Evolutionary conservation across 2,113 vertebrate species (phyloP).

Genomic region (Hippocampus zosterae): DNA sequence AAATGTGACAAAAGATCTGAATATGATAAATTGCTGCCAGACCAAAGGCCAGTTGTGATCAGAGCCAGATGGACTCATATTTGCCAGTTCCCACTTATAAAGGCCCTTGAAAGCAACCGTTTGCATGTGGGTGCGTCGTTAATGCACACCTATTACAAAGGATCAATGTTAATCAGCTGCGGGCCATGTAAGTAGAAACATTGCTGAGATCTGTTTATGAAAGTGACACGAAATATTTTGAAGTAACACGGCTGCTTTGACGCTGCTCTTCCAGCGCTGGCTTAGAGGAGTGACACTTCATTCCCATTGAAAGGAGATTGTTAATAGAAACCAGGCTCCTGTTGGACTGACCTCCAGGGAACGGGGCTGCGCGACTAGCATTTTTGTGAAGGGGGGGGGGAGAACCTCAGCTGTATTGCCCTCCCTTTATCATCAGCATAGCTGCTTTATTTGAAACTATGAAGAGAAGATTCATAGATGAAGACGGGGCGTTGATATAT

Average conservation of each 20-base stretch:
- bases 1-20: neutral
- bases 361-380: conserved; percentile 55
- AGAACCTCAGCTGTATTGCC: conserved; percentile 51
- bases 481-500: neutral
- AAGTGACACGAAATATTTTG: conserved; percentile 14
- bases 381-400: conserved; percentile 44
- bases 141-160: conserved; percentile 30
- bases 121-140: conserved; percentile 15
- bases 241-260: conserved; percentile 32
- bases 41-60: no score
- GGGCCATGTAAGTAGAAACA: neutral
- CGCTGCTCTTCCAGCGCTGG: conserved; percentile 25
- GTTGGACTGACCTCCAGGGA: conserved; percentile 60
- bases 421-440: conserved; percentile 43
- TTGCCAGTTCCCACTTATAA: neutral
- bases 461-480: conserved; percentile 20
- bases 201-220: conserved; percentile 14
- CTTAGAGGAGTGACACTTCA: conserved; percentile 43
- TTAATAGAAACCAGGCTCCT: conserved; percentile 67
- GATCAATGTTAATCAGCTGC: conserved; percentile 7
- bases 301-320: conserved; percentile 58
- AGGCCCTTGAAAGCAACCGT: conserved; percentile 9
- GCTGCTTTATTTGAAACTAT: conserved; percentile 33
- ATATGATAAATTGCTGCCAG: no score
- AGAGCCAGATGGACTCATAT: no score